Conservation (phyloP, 2,888 invertebrate genomes). For the Drosophila tripunctata region DNA sequence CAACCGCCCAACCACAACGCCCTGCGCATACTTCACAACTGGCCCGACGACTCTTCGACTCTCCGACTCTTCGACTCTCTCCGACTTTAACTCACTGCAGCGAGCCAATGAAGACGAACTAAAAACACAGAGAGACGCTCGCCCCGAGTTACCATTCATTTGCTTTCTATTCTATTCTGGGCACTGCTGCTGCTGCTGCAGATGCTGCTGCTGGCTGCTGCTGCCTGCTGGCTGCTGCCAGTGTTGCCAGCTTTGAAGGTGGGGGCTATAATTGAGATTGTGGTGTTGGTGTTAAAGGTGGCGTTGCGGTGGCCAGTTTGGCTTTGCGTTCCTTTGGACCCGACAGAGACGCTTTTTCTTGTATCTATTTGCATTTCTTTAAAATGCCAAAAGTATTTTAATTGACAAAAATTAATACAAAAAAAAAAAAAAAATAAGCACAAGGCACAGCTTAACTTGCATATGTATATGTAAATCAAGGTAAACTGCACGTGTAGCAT, state of each 20-base stretch:
- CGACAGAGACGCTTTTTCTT: too few species aligned
- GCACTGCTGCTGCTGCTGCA: constrained; percentile 12
- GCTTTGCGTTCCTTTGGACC: constrained; percentile 45
- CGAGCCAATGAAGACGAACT: constrained; percentile 71
- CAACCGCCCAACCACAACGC: constrained; percentile 66
- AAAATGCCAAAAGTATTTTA: too few species aligned
- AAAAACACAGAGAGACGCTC: constrained; percentile 48
- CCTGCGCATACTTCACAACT: constrained; percentile 53
- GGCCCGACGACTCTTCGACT: constrained; percentile 48
- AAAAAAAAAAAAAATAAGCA: too few species aligned
- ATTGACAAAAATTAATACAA: too few species aligned
- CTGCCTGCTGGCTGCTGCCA: constrained; percentile 8
- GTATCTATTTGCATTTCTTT: too few species aligned
- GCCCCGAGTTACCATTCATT: constrained; percentile 30
- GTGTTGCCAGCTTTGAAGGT: background rate
- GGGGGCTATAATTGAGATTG: constrained; percentile 8
- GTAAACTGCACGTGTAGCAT: background rate
- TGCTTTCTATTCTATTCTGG: constrained; percentile 26
- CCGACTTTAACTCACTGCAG: constrained; percentile 41
- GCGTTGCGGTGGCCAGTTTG: constrained; percentile 32
- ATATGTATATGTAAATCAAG: too few species aligned
- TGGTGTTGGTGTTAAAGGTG: constrained; percentile 7
- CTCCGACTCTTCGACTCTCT: constrained; percentile 43
- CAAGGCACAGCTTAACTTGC: too few species aligned
- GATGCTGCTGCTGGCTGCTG: constrained; percentile 2